A percentile compares a stretch with the other conserved stretches of the same genome.
phyloP scores from a whole-genome alignment of 2,797 vertebrate genomes.

The Pachyuromys duprasi region DNA sequence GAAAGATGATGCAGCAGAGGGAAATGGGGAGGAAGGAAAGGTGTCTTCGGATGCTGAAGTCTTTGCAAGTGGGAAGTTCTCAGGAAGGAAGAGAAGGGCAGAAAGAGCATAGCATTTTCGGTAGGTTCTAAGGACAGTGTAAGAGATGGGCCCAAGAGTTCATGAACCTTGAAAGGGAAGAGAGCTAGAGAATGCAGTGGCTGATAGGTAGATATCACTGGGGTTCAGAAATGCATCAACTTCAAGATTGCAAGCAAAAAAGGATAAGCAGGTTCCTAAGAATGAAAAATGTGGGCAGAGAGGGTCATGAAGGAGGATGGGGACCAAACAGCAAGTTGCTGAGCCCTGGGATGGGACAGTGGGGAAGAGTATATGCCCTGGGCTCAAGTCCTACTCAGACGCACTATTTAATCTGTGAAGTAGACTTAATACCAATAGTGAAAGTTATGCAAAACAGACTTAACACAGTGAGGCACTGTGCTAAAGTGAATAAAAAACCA shows the following conservation, averaged over 20 bases:
- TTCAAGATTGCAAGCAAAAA: not conserved
- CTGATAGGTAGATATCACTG: not conserved
- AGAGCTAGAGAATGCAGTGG: not conserved
- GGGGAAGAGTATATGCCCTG: not conserved
- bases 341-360: not conserved
- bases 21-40: no score
- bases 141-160: not conserved
- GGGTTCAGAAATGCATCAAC: not conserved
- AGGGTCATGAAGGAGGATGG: not conserved
- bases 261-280: not conserved
- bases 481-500: not conserved
- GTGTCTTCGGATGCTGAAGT: not conserved
- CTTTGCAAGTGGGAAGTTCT: not conserved
- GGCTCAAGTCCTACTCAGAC: not conserved
- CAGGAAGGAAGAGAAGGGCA: not conserved
- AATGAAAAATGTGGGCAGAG: rapidly evolving
- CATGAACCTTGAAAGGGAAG: not conserved
- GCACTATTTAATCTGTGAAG: not conserved
- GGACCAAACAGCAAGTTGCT: not conserved
- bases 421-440: not conserved
- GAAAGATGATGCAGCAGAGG: not conserved
- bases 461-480: no score
- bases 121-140: not conserved
- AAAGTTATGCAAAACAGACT: not conserved
- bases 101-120: not conserved